phyloP scores from a whole-genome alignment of 2,888 invertebrate genomes.

The Lypha dubia region DNA sequence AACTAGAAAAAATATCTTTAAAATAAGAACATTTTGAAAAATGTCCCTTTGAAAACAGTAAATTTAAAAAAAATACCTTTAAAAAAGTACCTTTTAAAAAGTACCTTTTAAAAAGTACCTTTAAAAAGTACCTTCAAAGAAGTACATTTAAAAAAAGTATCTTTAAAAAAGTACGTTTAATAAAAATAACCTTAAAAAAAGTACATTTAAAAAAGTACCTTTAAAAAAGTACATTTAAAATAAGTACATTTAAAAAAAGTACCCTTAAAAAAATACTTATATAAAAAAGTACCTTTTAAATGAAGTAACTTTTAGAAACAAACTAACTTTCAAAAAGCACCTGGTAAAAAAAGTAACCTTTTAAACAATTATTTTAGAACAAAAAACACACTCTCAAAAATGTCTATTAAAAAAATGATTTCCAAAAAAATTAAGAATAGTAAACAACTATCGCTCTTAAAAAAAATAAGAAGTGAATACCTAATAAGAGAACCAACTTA shows the following conservation, averaged over 20 bases:
- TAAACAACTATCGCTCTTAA: too few relatives aligned
- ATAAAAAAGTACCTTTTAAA: background rate
- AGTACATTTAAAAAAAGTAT: background rate
- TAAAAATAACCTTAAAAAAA: background rate
- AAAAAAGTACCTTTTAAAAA: too few relatives aligned
- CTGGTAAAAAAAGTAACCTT: background rate
- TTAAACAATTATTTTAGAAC: background rate
- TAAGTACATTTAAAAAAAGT: background rate
- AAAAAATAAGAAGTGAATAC: too few relatives aligned
- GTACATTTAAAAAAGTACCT: background rate
- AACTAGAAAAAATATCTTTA: too few relatives aligned
- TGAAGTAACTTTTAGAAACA: background rate
- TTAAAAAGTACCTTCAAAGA: background rate
- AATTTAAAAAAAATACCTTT: background rate
- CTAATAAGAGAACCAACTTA: too few relatives aligned
- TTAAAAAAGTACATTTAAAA: background rate
- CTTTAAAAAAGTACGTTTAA: background rate
- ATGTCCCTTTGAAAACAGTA: background rate
- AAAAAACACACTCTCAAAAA: background rate
- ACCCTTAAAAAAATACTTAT: background rate
- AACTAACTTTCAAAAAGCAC: background rate
- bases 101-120: too few relatives aligned
- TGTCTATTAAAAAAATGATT: background rate
- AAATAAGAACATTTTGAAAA: background rate
- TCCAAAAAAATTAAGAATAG: too few relatives aligned